Evolutionary conservation across 2,113 vertebrate genomes (phyloP), one percentile per base, ranked within the genome.

Genomic region (Budorcas taxicolor): DNA sequence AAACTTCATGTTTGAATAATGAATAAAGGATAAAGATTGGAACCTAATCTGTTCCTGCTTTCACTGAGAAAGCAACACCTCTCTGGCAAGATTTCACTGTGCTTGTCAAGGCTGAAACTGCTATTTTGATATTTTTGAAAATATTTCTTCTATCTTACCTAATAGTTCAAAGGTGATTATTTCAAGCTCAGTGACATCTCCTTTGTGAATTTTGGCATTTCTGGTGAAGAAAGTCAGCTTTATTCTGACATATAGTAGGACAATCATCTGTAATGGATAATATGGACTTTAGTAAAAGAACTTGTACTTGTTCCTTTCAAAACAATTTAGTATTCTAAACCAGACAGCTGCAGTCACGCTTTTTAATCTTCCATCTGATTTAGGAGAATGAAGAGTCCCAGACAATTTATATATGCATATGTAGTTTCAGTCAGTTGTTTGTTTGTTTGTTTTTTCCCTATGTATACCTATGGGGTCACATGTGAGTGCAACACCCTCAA

Each of bases 101-200:
- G 96, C 80, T 14, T 67, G 15, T 23, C 74, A 17, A 55, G 87
- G 91, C 58, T 85, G 21, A 97, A 98, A 90, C 7, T 60, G 14
- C 71, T 87, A 80, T 67, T 91, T 90, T 90, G 31, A 5, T 90
- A 43, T 83, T 97, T 98, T 96, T 71, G 29, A 85, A 95, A 91
- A 33, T 71, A 60, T 94, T 58, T 97, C 85, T 94, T 97, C 93
- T 71, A 87, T 94, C 91, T 96, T 93, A 97, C 21, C 52, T 25
- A 31, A 33, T 74, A n/a, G 83, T 97, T 97, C 64, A 96, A 95
- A 98, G 36, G 13, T 0, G 29, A 96, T 97, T 0, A 13, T 96
- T 98, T 92, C 71, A 97, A 98, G 52, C 27, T 93, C 89, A 96
- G 40, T 94, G 60, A 58, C 45, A 96, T 96, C 40, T 50, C 23